These are phyloP conservation scores for Manacus vitellinus DNA, from an alignment of 2,113 vertebrate genomes.

Conservation along the genomic window DNA sequence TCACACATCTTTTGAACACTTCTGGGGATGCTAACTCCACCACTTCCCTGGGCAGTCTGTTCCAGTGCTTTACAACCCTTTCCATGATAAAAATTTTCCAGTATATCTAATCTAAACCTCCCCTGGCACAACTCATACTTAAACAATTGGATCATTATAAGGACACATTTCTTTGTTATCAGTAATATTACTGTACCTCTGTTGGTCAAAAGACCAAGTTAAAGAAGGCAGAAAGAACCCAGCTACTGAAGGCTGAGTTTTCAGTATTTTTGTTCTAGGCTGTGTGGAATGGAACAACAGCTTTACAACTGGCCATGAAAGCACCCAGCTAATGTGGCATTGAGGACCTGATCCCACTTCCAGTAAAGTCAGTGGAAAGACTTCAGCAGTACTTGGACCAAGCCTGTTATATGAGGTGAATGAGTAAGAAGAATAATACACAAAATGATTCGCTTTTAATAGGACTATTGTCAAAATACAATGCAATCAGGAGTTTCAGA, in stretches of 20 bases:
- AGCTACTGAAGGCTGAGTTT: not conserved
- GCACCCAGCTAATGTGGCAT: not conserved
- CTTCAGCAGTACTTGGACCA: not conserved
- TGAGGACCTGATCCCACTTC: not conserved
- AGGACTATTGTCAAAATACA: slow-evolving; percentile 40
- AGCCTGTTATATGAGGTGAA: not conserved
- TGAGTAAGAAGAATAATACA: slow-evolving; percentile 52
- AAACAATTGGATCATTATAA: not conserved
- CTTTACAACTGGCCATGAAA: not conserved
- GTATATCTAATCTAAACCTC: not conserved
- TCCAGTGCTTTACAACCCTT: not conserved
- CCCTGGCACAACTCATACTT: not conserved
- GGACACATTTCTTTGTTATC: not conserved
- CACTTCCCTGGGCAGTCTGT: not conserved
- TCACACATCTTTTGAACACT: not conserved
- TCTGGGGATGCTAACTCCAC: not conserved
- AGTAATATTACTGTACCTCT: not conserved
- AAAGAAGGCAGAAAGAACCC: not conserved
- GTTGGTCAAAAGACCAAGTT: not conserved
- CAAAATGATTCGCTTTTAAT: slow-evolving; percentile 42
- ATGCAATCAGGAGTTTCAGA: not conserved
- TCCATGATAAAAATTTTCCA: not conserved
- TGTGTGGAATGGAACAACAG: not conserved
- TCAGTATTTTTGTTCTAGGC: not conserved
- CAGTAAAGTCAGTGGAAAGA: slow-evolving; percentile 31